phyloP scores from a whole-genome alignment of 2,113 vertebrate genomes.

The Anoura caudifer region DNA sequence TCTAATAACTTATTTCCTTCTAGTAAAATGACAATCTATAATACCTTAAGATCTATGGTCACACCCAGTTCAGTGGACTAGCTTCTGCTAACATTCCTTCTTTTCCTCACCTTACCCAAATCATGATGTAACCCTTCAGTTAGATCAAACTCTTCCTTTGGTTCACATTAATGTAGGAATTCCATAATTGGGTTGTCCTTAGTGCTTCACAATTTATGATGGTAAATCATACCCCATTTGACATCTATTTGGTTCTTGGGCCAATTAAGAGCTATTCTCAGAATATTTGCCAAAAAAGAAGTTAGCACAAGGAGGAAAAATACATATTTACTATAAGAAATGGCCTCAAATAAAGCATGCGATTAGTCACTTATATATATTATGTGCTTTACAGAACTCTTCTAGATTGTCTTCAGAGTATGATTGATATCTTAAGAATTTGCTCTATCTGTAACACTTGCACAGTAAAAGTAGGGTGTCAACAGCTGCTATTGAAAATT shows the following conservation, averaged over 20 bases:
- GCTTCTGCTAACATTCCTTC: neutral
- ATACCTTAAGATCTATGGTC: neutral
- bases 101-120: neutral
- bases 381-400: conserved; percentile 27
- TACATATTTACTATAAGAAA: conserved; percentile 22
- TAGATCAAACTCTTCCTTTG: neutral
- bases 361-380: neutral
- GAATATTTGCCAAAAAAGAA: neutral
- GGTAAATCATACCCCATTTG: neutral
- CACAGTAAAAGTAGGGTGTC: neutral
- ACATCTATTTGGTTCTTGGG: neutral
- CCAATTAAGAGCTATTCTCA: neutral
- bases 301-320: neutral
- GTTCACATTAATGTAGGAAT: neutral
- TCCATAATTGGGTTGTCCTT: neutral
- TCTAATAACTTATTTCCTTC: neutral
- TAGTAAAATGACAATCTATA: neutral
- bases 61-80: neutral
- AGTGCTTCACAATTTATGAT: neutral
- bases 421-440: neutral
- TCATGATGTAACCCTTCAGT: neutral
- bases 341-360: neutral
- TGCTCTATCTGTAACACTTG: neutral
- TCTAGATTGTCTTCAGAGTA: neutral
- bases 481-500: conserved; percentile 27